Base-by-base conservation (phyloP, 2,113 vertebrate genomes). In the Myiozetetes cayanensis region DNA sequence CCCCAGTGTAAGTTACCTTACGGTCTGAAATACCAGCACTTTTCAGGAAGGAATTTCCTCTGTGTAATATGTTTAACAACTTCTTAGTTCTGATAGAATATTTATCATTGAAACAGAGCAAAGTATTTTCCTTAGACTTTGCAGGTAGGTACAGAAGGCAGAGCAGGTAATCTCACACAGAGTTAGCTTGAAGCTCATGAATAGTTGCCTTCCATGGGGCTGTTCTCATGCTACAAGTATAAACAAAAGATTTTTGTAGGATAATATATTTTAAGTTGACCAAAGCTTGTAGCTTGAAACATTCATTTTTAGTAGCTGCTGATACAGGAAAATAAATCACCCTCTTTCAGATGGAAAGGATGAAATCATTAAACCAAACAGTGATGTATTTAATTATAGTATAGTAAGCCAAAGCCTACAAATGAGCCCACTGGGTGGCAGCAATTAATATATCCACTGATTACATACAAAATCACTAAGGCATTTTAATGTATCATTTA, bases 321-420 rank as follows among this genome's bases (percentile, higher is more conserved):
- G 27, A 80, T 10, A 77, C 39, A 75, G 28, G 79, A 75, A 95
- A 86, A 94, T 72, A 93, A 92, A 94, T 93, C 59, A 71, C 59
- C 23, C 23, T 80, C 50, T 37, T 95, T 93, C 41, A 53, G 58
- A 77, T 59, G 53, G n/a, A 94, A 58, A 67, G 44, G 73, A 87
- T 73, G 86, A 87, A 96, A 52, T 96, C 46, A 76, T 96, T 94
- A 89, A 89, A 58, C 27, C 31, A 96, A 93, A 94, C 31, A 80
- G 19, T 8, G 28, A 86, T 77, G 41, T 53, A 92, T 83, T 90
- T 95, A 87, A 75, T 47, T 87, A 62, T 39, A 73, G 49, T 44
- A 94, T 50, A 56, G 63, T 65, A 49, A 91, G 89, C 55, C 67
- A 94, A 95, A 87, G 61, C 65, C 83, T 95, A 78, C 59, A 87